Evolutionary conservation across 1,140 invertebrate species (phyloP), one percentile per base, ranked within the genome.

Genomic region (Drosophila bipectinata): DNA sequence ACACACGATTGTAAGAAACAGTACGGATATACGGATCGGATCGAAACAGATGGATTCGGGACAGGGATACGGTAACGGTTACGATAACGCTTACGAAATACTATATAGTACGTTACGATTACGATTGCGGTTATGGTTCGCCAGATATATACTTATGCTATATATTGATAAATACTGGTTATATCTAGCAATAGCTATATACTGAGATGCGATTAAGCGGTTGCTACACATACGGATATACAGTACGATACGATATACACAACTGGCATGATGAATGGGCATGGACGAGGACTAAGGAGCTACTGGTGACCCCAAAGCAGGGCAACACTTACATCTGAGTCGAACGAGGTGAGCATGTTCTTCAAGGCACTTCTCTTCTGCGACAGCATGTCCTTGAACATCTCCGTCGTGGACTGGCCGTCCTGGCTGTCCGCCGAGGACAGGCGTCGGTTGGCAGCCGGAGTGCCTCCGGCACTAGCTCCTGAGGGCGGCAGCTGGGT

Each of bases 301-400:
- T 34, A 15, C 12, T 44, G 39, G 14, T 41, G 2, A 44, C 15
- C 7, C 18, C 18, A 6, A 24, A 18, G 41, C 15, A 18, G 14
- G 10, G 41, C 12, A 2, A 34, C 14, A 93, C 94, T 95, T 93
- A 98, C 97, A 92, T 98, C 97, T 1, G 96, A 97, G 84, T 98
- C 97, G 71, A 97, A 95, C 0, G 97, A 98, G 6, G 96, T 97
- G 44, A 98, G 92, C 92, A 97, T 97, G 84, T 95, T 96, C 67
- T 98, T 94, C 53, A 98, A 93, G 75, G 96, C 95, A 83, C 97
- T 96, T 76, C 97, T 94, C 90, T 98, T 98, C 73, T 96, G 96
- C 71, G 96, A 96, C 75, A 98, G 94, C 93, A 98, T 96, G 80
- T 98, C 97, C 77, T 97, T 94, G 88, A 98, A 96, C 93, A 97